These are phyloP conservation scores for Xiphorhynchus erythropygius DNA, from an alignment of 2,797 vertebrate species.

Conservation along the genomic window DNA sequence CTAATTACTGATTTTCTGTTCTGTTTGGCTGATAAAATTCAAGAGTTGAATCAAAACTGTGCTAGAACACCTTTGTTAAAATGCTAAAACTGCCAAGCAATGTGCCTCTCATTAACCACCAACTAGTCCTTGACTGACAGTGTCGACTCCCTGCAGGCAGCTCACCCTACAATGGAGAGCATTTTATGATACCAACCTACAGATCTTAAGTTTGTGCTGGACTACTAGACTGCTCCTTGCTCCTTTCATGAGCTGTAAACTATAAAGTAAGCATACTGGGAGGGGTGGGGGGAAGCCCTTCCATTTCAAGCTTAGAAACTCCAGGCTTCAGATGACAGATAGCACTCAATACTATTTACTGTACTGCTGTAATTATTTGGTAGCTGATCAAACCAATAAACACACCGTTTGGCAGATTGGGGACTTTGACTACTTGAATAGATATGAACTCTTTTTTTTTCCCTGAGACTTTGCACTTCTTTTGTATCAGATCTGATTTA, in stretches of 20 bases:
- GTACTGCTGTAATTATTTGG: constrained; percentile 10
- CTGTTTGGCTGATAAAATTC: not conserved
- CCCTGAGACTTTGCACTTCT: not conserved
- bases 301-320: constrained; percentile 22
- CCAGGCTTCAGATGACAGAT: not conserved
- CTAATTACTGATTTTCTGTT: constrained; percentile 24
- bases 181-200: not conserved
- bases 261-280: not conserved
- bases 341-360: constrained; percentile 8
- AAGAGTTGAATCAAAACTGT: not conserved
- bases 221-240: constrained; percentile 20
- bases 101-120: not conserved
- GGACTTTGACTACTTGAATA: not conserved
- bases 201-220: constrained; percentile 16
- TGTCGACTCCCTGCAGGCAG: not conserved
- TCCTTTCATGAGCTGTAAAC: constrained; percentile 52
- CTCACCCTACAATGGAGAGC: constrained; percentile 14
- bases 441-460: not conserved
- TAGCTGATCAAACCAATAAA: constrained; percentile 44
- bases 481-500: not conserved
- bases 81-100: not conserved
- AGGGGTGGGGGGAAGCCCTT: not conserved
- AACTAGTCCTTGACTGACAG: not conserved
- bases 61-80: not conserved
- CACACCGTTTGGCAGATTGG: not conserved